Base-by-base conservation (phyloP, 2,113 vertebrate genomes). In the Hemibagrus wyckioides region DNA sequence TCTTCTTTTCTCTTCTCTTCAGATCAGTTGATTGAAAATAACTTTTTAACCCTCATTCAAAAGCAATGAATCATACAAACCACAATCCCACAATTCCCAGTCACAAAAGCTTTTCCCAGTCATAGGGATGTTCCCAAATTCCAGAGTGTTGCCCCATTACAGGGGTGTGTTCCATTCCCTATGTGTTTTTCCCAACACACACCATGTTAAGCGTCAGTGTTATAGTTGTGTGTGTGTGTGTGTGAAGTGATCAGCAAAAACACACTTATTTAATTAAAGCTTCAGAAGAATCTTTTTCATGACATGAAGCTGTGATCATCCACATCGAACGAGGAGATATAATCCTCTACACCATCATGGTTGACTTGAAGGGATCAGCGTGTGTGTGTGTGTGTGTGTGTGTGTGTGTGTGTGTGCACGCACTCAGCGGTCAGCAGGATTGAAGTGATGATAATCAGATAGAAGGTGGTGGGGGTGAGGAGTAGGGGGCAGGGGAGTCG, bases 351-450 rank as follows among this genome's bases (percentile, higher is more conserved):
- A 23, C 7, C 69, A 28, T 28, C 10, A 0, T 4, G 9, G 39
- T 36, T 39, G 30, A 17, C 5, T 0, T 30, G 67, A 39, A 44
- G 36, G 39, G 21, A 44, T 79, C 10, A 33, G 44, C 4, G 0
- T 14, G 39, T 48, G 71, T 28, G 39, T 48, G 19, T 73, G 69
- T 73, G 69, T 73, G 71, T 13, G 21, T 14, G 23, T 28, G 25
- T n/a, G 41, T 65, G 59, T 82, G 61, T 48, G 59, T 83, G 59
- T 65, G 48, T 54, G 82, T 69, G 82, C 25, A 30, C 30, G 7
- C 33, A 8, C 39, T 28, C 4, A 11, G 36, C 4, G 23, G 71
- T 48, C 41, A 76, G 4, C 23, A 76, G 75, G 44, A 25, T 30
- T 25, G 39, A 30, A 54, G 36, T 54, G 82, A 52, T 71, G 82